A percentile compares a stretch with the other conserved stretches of the same genome.
Evolutionary conservation across 1,140 invertebrate genomes (phyloP).

Genomic region (Copidosoma floridanum): DNA sequence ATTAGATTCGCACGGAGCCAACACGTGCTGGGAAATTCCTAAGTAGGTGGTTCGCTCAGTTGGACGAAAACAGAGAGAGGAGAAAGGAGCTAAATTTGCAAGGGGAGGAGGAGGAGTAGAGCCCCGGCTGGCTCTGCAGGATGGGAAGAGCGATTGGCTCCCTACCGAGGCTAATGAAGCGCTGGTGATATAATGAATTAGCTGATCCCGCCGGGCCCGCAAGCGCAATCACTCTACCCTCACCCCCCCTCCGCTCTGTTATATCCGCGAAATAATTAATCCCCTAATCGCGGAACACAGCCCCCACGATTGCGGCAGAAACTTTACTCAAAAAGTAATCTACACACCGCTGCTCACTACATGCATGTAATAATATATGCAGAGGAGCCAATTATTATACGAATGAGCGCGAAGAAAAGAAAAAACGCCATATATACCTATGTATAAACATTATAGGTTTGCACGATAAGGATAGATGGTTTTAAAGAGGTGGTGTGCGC

Average conservation of each 20-base stretch:
- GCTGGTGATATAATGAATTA: slow-evolving; percentile 38
- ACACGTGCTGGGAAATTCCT: too few species aligned
- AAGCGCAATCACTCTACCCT: slow-evolving; percentile 25
- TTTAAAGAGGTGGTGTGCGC: too few species aligned
- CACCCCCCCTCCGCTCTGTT: neutral
- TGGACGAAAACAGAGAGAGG: too few species aligned
- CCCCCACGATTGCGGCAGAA: slow-evolving; percentile 18
- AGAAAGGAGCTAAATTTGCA: slow-evolving; percentile 19
- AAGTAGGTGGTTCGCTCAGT: too few species aligned
- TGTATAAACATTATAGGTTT: too few species aligned
- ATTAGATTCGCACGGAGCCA: too few species aligned
- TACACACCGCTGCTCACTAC: slow-evolving; percentile 20
- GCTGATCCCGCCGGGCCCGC: slow-evolving; percentile 28
- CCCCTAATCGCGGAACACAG: slow-evolving; percentile 37
- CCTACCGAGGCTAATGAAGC: slow-evolving; percentile 34
- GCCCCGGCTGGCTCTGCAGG: slow-evolving; percentile 16
- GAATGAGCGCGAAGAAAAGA: slow-evolving; percentile 13
- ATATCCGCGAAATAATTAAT: slow-evolving; percentile 43
- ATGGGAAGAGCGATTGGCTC: slow-evolving; percentile 29
- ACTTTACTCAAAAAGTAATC: slow-evolving; percentile 42
- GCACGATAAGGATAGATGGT: too few species aligned
- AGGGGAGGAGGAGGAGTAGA: neutral
- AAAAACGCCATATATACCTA: too few species aligned
- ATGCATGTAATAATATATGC: neutral
- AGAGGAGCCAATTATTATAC: slow-evolving; percentile 38